Evolutionary conservation across 1,140 invertebrate genomes (phyloP).

Genomic region (Bombus breviceps): DNA sequence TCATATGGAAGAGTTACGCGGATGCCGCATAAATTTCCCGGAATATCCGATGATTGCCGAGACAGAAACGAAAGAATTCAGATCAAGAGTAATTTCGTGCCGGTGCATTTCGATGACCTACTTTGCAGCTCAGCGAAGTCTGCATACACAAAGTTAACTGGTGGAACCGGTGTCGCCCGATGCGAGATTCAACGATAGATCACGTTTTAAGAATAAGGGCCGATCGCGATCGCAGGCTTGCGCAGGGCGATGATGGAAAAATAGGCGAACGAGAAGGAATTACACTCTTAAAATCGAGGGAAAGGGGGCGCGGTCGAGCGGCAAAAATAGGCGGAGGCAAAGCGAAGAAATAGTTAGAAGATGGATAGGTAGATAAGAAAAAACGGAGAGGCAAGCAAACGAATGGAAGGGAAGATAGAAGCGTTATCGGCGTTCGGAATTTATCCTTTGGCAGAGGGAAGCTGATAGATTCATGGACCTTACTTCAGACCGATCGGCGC

Average conservation of each 20-base stretch:
- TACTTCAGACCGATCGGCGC: neutral
- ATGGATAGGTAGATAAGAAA: conserved; percentile 22
- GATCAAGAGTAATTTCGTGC: conserved; percentile 62
- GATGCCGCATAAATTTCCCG: neutral
- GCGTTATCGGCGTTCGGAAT: conserved; percentile 42
- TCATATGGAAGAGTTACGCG: neutral
- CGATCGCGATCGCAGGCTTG: conserved; percentile 36
- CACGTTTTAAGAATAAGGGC: conserved; percentile 48
- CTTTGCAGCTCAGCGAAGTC: conserved; percentile 38
- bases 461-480: conserved; percentile 60
- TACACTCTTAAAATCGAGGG: neutral
- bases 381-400: neutral
- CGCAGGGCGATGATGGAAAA: conserved; percentile 13
- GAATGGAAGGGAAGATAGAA: conserved; percentile 39
- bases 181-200: conserved; percentile 63
- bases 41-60: conserved; percentile 12
- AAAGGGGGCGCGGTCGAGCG: neutral
- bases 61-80: conserved; percentile 35
- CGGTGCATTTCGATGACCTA: conserved; percentile 61
- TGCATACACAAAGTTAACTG: conserved; percentile 56
- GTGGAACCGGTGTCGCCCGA: neutral
- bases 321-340: neutral
- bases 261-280: neutral
- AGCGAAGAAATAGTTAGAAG: neutral
- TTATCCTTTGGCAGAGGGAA: conserved; percentile 49